Percentiles rank a stretch among this genome's conserved stretches.
Conservation (phyloP, 35 echinoderm and acorn worm species). For the Heliocidaris tuberculata region DNA sequence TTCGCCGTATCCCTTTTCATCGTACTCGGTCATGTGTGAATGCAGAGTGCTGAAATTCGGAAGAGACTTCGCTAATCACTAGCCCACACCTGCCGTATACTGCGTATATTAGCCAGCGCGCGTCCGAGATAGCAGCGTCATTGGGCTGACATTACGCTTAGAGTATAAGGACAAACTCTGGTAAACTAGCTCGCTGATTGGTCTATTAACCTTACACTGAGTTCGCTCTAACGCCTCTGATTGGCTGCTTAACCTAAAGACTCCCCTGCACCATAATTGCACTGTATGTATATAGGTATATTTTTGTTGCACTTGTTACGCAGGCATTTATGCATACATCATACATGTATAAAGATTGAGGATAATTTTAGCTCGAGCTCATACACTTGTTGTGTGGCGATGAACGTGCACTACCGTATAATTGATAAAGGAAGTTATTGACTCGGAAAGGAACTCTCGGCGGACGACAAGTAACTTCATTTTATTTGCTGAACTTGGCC, state of each 20-base stretch:
- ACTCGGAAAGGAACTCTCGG: not conserved
- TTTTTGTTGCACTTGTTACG: not conserved
- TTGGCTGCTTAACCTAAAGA: not conserved
- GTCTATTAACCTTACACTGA: conserved; percentile 13
- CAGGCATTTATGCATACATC: not conserved
- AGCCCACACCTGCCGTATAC: not conserved
- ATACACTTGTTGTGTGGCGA: not conserved
- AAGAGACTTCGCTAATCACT: not conserved
- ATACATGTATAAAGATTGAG: not conserved
- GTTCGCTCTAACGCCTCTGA: not conserved
- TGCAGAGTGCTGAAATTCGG: not conserved
- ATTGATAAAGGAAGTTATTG: conserved; percentile 30
- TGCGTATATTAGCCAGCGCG: not conserved
- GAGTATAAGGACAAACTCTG: not conserved
- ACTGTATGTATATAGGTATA: not conserved
- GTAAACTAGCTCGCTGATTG: not conserved
- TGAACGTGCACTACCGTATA: not conserved
- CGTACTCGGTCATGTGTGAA: not conserved
- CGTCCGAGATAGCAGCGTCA: not conserved
- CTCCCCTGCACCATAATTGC: not conserved
- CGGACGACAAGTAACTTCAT: not conserved
- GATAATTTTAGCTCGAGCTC: not conserved
- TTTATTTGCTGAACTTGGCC: not conserved
- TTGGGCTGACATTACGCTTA: not conserved
- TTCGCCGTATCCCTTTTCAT: not conserved